Evolutionary conservation across 1,140 invertebrate species (phyloP), one percentile per base, ranked within the genome.

Genomic region (Aphaenogaster ashmeadi): DNA sequence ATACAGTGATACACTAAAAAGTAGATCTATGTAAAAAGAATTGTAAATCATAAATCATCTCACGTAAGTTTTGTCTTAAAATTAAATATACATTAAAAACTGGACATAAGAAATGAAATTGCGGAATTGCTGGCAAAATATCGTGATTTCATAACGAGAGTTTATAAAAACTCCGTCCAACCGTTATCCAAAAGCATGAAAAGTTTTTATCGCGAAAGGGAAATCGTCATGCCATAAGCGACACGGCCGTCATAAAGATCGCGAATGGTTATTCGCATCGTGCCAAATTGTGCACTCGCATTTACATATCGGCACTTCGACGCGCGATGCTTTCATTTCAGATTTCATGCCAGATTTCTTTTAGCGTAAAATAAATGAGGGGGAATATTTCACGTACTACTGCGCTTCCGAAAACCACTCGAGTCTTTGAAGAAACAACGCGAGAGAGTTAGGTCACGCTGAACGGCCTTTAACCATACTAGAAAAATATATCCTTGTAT

Each of bases 231-330:
- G 79, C 77, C 54, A 81, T 72, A 27, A 89, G 38, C 54, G 66
- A 64, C 85, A 88, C 71, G 71, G 1, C 44, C 84, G 60, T 77
- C 86, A 11, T 88, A 86, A 88, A 90, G 41, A 77, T 89, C 56
- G 36, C 60, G 18, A 33, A 44, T 58, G 74, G 44, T 90, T 81
- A 88, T 74, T 60, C 47, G 50, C 11, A 52, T 60, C 77, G 44
- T 91, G 89, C 90, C 89, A 91, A 91, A 91, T 88, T 69, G 74
- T 44, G 38, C 38, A n/a, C 44, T 64, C 77, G 38, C 67, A 78
- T 87, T 79, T 87, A n/a, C 80, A 77, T 74, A 84, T 69, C 50
- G 58, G 21, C 15, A 60, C 71, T 77, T 91, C 62, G 69, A 75
- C 13, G 44, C n/a, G 47, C 47, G 60, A 21, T 64, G 54, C 75